Evolutionary conservation across 2,888 invertebrate genomes (phyloP).

Genomic region (Alcis repandata): DNA sequence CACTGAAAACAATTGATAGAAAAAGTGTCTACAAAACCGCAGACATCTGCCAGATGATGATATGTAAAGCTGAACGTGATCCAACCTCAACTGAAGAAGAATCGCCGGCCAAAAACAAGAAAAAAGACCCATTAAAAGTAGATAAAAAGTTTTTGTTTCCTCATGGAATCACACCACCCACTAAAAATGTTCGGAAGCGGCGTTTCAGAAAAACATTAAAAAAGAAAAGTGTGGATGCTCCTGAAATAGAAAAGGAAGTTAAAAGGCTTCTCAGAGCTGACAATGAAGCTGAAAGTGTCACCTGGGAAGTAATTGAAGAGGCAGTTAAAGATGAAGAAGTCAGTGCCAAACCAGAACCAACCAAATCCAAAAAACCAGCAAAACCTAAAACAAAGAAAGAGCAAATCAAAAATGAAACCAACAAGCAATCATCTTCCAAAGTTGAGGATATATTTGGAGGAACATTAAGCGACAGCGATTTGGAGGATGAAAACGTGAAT

Average conservation of each 20-base stretch:
- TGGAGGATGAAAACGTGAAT: conserved; percentile 92
- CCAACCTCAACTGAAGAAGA: conserved; percentile 92
- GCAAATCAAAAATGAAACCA: conserved; percentile 62
- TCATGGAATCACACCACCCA: conserved; percentile 98
- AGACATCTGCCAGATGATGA: conserved; percentile 96
- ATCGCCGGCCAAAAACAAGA: conserved; percentile 92
- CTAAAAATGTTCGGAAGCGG: conserved; percentile 97
- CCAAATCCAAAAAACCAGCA: conserved; percentile 63
- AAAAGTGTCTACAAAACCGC: conserved; percentile 99
- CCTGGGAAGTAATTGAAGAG: conserved; percentile 93
- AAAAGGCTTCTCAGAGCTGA: conserved; percentile 96
- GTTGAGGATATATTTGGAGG: conserved; percentile 95
- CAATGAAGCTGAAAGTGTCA: conserved; percentile 95
- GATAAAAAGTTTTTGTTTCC: conserved; percentile 98
- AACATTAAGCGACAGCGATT: conserved; percentile 95
- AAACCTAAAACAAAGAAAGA: conserved; percentile 79
- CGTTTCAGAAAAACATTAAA: conserved; percentile 97
- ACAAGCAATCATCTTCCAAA: conserved; percentile 70
- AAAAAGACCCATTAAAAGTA: conserved; percentile 92
- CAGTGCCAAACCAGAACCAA: conserved; percentile 80
- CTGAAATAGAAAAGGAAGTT: conserved; percentile 99
- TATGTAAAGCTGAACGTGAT: conserved; percentile 96
- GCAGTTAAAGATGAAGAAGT: conserved; percentile 94
- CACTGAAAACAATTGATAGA: conserved; percentile 97
- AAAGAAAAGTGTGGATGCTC: conserved; percentile 98